Base-by-base conservation (phyloP, 2,888 invertebrate genomes). In the Caenorhabditis uteleia region DNA sequence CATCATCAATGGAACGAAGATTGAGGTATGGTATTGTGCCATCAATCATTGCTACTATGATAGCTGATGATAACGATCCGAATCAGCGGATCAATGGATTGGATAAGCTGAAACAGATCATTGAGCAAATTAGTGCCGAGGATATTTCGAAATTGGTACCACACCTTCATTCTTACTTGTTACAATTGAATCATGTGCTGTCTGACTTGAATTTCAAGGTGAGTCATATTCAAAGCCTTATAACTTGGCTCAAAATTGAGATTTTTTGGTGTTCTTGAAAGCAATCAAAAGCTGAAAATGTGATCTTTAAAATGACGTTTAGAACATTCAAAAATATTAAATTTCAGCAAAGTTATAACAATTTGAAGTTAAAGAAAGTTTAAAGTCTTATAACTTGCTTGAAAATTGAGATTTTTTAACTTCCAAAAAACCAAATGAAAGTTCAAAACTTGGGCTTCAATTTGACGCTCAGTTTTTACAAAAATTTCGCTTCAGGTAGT, bases 151-250 rank as follows among this genome's bases (percentile, higher is more conserved):
- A 85, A 86, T 85, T 89, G 45, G 87, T 88, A 76, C 88, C 89
- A 2, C 86, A 88, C 81, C 85, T 90, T 77, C 87, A 88, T 68
- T 86, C 88, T 26, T 87, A 90, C 62, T 85, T 90, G 55, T 86
- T 88, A 72, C 88, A 89, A 26, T 84, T 90, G 21, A 84, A 85
- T 38, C 83, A 84, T 46, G 80, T 87, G 20, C 86, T 89, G 31
- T 88, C 89, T 60, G 90, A 90, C 83, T 87, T 88, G 58, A 88
- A 86, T 77, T 87, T 87, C 69, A 86, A 86, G 72, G n/a, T n/a
- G n/a, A n/a, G n/a, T n/a, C n/a, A n/a, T n/a, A n/a, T n/a, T n/a
- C n/a, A n/a, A n/a, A n/a, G n/a, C n/a, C n/a, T n/a, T n/a, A n/a
- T n/a, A n/a, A n/a, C n/a, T n/a, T n/a, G n/a, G n/a, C n/a, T n/a